These are phyloP conservation scores for Saturnia japonica DNA, from an alignment of 2,888 invertebrate genomes.

Conservation along the genomic window DNA sequence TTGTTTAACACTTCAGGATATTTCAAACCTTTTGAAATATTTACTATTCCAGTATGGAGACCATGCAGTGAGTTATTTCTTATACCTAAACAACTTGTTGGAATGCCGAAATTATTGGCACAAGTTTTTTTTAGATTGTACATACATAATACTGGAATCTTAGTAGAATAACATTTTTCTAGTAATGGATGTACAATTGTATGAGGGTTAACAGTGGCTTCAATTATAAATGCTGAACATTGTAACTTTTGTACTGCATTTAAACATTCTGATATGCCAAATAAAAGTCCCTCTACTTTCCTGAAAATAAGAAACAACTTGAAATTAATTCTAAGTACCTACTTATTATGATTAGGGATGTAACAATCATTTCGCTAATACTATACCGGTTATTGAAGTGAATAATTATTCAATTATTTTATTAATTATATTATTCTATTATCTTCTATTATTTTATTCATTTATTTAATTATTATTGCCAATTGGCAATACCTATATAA, in stretches of 20 bases:
- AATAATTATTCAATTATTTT: no score
- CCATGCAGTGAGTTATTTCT: constrained; percentile 46
- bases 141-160: constrained; percentile 66
- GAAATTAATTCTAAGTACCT: neutral
- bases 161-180: constrained; percentile 50
- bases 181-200: constrained; percentile 68
- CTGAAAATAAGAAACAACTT: constrained; percentile 46
- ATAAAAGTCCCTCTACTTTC: constrained; percentile 60
- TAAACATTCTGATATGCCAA: constrained; percentile 67
- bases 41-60: constrained; percentile 40
- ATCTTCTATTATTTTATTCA: no score
- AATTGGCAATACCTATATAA: no score
- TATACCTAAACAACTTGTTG: constrained; percentile 69
- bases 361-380: no score
- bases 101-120: constrained; percentile 60
- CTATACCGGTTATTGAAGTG: no score
- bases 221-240: constrained; percentile 66
- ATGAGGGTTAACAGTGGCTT: constrained; percentile 64
- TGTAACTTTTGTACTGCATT: constrained; percentile 43
- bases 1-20: constrained; percentile 25
- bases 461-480: no score
- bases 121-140: constrained; percentile 53
- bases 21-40: constrained; percentile 45
- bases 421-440: no score
- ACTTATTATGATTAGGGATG: no score